Percentiles rank a stretch among this genome's conserved stretches.
Evolutionary conservation across 2,888 invertebrate genomes (phyloP).

Genomic region (Mystacides longicornis): DNA sequence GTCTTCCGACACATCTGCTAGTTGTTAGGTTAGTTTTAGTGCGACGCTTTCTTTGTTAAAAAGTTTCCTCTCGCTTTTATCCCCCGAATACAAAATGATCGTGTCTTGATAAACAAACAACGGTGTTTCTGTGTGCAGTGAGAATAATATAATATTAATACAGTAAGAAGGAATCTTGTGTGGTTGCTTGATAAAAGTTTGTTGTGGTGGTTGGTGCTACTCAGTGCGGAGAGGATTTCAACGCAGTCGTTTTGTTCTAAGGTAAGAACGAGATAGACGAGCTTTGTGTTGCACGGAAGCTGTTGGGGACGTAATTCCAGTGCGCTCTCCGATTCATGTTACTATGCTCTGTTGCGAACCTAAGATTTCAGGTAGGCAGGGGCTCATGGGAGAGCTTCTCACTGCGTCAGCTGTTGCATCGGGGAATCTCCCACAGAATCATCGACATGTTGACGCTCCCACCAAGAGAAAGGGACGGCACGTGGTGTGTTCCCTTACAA

Average conservation of each 20-base stretch:
- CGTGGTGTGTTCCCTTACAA: too few relatives aligned
- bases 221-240: slow-evolving; percentile 18
- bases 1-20: slow-evolving; percentile 16
- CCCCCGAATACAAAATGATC: slow-evolving; percentile 18
- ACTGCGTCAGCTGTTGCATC: neutral
- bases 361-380: too few relatives aligned
- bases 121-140: slow-evolving; percentile 15
- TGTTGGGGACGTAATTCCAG: slow-evolving; percentile 20
- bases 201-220: slow-evolving; percentile 7
- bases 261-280: slow-evolving; percentile 20
- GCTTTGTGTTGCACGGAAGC: slow-evolving; percentile 20
- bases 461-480: neutral
- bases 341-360: too few relatives aligned
- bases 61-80: neutral
- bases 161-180: neutral
- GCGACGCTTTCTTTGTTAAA: neutral
- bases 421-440: neutral
- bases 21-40: slow-evolving; percentile 5
- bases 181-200: slow-evolving; percentile 2
- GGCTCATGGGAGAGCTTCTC: too few relatives aligned
- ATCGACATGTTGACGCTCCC: too few relatives aligned
- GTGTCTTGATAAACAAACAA: slow-evolving; percentile 18
- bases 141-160: slow-evolving; percentile 5
- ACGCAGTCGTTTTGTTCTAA: slow-evolving; percentile 18
- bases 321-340: too few relatives aligned